phyloP scores from a whole-genome alignment of 1,140 invertebrate genomes.

The Oscheius sp. region DNA sequence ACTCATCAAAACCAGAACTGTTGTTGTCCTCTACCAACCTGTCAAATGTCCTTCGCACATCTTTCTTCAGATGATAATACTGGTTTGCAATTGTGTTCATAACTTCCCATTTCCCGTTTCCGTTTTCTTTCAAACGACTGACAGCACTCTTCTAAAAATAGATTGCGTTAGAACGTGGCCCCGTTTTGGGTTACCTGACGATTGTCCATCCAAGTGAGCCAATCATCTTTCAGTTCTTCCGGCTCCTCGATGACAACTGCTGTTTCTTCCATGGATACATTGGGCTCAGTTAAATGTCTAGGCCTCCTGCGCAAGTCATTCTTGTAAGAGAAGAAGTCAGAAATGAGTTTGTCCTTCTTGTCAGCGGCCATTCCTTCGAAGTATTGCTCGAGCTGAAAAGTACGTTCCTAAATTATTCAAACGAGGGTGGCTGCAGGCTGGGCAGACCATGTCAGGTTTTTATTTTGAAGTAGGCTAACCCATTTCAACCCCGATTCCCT shows the following conservation, averaged over 20 bases:
- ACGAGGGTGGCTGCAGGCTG: too few relatives aligned
- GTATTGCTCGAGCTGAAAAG: constrained; percentile 1
- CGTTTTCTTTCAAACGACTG: neutral
- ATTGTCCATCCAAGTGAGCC: neutral
- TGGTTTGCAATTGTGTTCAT: constrained; percentile 27
- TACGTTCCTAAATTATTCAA: too few relatives aligned
- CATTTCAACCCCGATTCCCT: too few relatives aligned
- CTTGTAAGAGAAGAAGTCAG: constrained; percentile 14
- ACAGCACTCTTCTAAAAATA: neutral
- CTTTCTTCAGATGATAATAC: constrained; percentile 21
- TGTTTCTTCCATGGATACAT: neutral
- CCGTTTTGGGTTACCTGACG: neutral
- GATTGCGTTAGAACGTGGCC: too few relatives aligned
- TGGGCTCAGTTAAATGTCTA: neutral
- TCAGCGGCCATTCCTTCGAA: constrained; percentile 17
- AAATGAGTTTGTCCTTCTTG: constrained; percentile 4
- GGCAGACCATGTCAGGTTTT: neutral
- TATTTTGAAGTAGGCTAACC: neutral
- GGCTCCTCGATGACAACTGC: neutral
- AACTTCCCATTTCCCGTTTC: constrained; percentile 7
- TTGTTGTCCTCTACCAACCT: too few relatives aligned
- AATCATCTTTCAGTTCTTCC: neutral
- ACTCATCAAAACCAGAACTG: too few relatives aligned
- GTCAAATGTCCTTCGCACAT: constrained; percentile 6
- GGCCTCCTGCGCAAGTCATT: neutral